Evolutionary conservation across 2,797 vertebrate species (phyloP), one percentile per base, ranked within the genome.

Genomic region (Antrozous pallidus): DNA sequence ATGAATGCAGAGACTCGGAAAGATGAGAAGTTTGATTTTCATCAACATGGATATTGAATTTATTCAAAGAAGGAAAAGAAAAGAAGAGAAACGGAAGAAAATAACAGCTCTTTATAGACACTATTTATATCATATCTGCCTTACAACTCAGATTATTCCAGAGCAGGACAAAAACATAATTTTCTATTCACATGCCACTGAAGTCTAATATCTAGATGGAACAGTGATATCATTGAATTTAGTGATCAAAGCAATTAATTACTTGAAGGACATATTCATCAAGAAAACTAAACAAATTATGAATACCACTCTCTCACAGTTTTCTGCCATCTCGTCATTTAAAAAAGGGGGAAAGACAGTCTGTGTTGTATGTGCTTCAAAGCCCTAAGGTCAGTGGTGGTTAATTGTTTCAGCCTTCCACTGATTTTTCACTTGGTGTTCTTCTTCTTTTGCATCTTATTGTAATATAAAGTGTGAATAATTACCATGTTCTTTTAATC

Each of bases 401-500:
- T 75, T 75, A 88, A 85, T 61, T 42, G 42, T 67, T 70, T 85
- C 18, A 87, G 40, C 70, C 28, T 12, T 26, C 45, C 36, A 40
- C 10, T 85, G 54, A 73, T n/a, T 90, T 81, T 84, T 87, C 71
- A 58, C 58, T 12, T 8, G 38, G 49, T 74, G 20, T 18, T 90
- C 90, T 95, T 84, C 47, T 84, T 67, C 47, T 26, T 71, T 31
- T 94, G 31, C 22, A 28, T 95, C 56, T 91, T 94, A 85, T 88
- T 90, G 33, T 81, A 36, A 88, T 78, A 88, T 49, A 51, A 78
- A 71, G 3, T 67, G 82, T 93, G 82, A 94, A 47, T 83, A 90
- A 93, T 90, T 74, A 28, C 26, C n/a, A 80, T 80, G 47, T 93
- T 95, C 77, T 88, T 88, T 81, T 92, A 88, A 90, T 94, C 33